phyloP scores from a whole-genome alignment of 2,113 vertebrate species.

The Potamarius usumacintae region DNA sequence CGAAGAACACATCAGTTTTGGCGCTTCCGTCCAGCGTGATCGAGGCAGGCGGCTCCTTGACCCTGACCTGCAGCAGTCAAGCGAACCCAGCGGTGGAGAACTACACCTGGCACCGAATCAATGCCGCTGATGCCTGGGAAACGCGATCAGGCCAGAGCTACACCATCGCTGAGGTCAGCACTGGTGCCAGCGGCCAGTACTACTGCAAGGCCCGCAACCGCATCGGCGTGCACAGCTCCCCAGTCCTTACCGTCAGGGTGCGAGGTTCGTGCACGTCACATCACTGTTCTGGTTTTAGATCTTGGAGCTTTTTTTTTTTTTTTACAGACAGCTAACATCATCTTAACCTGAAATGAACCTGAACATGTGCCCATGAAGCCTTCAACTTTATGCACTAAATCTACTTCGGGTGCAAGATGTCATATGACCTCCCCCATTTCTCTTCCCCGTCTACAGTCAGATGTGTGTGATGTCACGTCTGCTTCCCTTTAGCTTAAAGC shows the following conservation, averaged over 20 bases:
- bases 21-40: constrained; percentile 75
- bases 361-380: not conserved
- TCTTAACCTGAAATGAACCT: not conserved
- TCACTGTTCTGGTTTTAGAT: not conserved
- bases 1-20: constrained; percentile 75
- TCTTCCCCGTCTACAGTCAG: constrained; percentile 2
- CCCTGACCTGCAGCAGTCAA: constrained; percentile 76
- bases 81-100: constrained; percentile 76
- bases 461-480: not conserved
- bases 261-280: constrained; percentile 60
- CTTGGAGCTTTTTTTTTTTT: not conserved
- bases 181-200: constrained; percentile 74
- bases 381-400: not conserved
- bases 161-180: constrained; percentile 72
- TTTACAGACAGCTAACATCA: not conserved
- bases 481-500: not conserved
- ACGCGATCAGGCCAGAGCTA: constrained; percentile 70
- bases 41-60: constrained; percentile 73
- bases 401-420: not conserved
- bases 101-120: constrained; percentile 77
- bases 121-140: constrained; percentile 65
- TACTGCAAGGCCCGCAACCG: constrained; percentile 76
- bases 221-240: constrained; percentile 72
- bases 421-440: not conserved
- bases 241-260: constrained; percentile 73